Evolutionary conservation across 2,113 vertebrate genomes (phyloP), one percentile per base, ranked within the genome.

Genomic region (Megaceryle maxima): DNA sequence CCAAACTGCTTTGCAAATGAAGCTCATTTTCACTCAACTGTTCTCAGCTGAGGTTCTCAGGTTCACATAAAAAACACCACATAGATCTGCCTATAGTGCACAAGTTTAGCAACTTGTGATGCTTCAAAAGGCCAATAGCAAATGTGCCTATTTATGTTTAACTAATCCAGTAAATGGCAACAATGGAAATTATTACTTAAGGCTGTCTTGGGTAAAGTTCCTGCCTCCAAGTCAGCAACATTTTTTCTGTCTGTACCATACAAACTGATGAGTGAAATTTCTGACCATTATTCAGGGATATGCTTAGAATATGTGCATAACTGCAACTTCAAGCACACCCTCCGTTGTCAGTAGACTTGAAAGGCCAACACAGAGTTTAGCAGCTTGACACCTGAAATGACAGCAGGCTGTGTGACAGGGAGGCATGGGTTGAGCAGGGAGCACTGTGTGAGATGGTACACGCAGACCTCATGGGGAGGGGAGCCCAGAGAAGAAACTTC

Each of bases 381-480:
- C 57, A 48, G 48, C 35, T 57, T 56, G 55, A 16, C 55, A 74
- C 55, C 19, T 35, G 17, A 21, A 59, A 35, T 53, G 19, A 51
- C 63, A 0, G 10, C n/a, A 62, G 19, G 21, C 31, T 55, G 9
- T 25, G 43, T 10, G 41, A 75, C 24, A 63, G 48, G 41, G 43
- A 69, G 62, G 60, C 55, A 18, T 41, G 44, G 64, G 18, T 29
- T 2, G 2, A 90, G 29, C 0, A 0, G 9, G 18, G 31, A 77
- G 9, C 0, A 3, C 11, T 48, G 13, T 87, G 63, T 5, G 13
- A 64, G 29, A 46, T 0, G 4, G 22, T 53, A 35, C 18, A 35
- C 5, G 4, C 26, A 37, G 26, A 55, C 13, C 22, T 8, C 0
- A 0, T 17, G 2, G 20, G 9, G 18, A 28, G 15, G 43, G 26